A percentile compares a stretch with the other conserved stretches of the same genome.
Conservation (phyloP, 1,140 invertebrate species). For the Drosophila pandora region DNA sequence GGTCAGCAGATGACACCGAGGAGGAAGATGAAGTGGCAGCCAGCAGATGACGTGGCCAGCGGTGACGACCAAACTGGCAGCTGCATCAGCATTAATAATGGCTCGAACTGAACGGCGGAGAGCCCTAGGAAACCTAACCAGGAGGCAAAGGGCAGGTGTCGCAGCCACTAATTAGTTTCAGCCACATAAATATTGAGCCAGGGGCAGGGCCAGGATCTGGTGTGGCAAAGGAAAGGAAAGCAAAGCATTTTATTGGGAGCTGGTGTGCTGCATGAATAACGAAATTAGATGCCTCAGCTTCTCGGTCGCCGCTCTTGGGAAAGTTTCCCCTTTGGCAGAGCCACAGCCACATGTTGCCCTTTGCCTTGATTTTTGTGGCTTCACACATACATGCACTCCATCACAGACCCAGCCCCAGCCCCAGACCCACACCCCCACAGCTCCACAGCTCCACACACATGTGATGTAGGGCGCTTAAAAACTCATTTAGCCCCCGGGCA, state of each 20-base stretch:
- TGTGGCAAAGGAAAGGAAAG: not conserved
- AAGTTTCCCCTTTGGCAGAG: conserved; percentile 1
- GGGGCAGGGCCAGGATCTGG: no score
- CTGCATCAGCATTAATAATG: conserved; percentile 24
- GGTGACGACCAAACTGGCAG: conserved; percentile 22
- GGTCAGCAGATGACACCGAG: conserved; percentile 37
- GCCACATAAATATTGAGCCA: conserved; percentile 25
- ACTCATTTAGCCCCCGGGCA: conserved; percentile 55
- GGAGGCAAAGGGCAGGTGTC: conserved; percentile 27
- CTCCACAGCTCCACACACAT: conserved; percentile 5
- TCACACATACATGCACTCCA: conserved; percentile 17
- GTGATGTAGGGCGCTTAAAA: conserved; percentile 60
- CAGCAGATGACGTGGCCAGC: conserved; percentile 40
- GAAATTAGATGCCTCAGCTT: conserved; percentile 26
- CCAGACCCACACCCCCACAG: not conserved
- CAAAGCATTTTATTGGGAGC: conserved; percentile 7
- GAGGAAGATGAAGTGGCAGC: conserved; percentile 39
- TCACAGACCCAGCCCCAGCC: not conserved
- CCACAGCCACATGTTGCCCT: conserved; percentile 55
- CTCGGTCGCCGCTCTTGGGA: not conserved
- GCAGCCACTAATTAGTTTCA: conserved; percentile 51
- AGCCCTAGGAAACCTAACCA: not conserved
- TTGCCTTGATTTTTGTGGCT: conserved; percentile 71
- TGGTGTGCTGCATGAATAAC: conserved; percentile 4
- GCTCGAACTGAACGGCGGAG: conserved; percentile 1